Base-by-base conservation (phyloP, 2,888 invertebrate genomes). In the Deroplatys truncata region DNA sequence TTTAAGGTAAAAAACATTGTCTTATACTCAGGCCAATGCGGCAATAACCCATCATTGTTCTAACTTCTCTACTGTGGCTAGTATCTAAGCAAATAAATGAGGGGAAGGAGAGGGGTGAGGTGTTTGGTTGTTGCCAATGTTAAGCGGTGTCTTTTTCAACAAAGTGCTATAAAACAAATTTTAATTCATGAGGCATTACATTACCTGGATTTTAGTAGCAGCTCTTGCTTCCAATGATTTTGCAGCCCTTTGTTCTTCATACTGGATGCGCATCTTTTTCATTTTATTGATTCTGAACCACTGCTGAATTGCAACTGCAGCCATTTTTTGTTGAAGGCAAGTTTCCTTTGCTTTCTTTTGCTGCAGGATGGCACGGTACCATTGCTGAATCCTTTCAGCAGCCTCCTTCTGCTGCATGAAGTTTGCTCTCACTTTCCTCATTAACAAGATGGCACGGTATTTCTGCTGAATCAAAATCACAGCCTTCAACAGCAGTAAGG, bases 211-310 rank as follows among this genome's bases (percentile, higher is more conserved):
- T 88, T 84, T 88, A 29, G 29, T 72, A 25, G 88, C 5, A 91
- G 88, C 49, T 91, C 25, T 0, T n/a, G 16, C 89, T 90, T 91
- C 91, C 92, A 92, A 86, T 90, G 90, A 13, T 82, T 88, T 56
- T 91, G 90, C 56, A 89, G 84, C 56, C 25, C 7, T 72, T 20
- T 13, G 56, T 7, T 72, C 20, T 5, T 72, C 20, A 7, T 25
- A 5, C 56, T 20, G 5, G 25, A 25, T 16, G 16, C 1, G 2
- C 20, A 16, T 20, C 20, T 56, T 56, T 16, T 4, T 86, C 72
- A 83, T 29, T 28, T 84, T 20, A 25, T 84, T 56, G 20, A 31
- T 84, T 31, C 90, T 88, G 31, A 86, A 89, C 8, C 28, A 31
- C 16, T 43, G 29, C 84, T 90, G 90, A 84, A 90, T 89, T 35